Evolutionary conservation across 2,113 vertebrate species (phyloP).

Genomic region (Chunga burmeisteri): DNA sequence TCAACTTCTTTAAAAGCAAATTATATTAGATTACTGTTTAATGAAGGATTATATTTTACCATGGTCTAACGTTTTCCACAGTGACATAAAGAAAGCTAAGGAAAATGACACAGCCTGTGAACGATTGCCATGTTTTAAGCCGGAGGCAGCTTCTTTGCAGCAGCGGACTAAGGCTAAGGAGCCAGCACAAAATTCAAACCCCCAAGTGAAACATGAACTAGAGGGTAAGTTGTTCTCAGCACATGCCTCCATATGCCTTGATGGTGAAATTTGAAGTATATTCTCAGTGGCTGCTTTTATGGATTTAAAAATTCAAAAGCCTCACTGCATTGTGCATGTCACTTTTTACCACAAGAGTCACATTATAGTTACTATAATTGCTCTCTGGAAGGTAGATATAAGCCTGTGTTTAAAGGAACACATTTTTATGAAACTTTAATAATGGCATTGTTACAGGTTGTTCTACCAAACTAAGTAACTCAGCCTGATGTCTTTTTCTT

Average conservation of each 20-base stretch:
- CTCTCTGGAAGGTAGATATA: slow-evolving; percentile 53
- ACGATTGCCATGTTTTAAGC: not conserved
- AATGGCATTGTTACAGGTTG: slow-evolving; percentile 25
- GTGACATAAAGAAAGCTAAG: not conserved
- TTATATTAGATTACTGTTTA: not conserved
- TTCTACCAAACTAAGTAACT: slow-evolving; percentile 43
- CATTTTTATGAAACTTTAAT: slow-evolving; percentile 57
- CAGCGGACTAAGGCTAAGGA: not conserved
- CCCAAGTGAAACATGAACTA: not conserved
- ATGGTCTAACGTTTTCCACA: not conserved
- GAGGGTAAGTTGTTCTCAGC: not conserved
- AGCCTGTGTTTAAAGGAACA: slow-evolving; percentile 60
- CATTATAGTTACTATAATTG: slow-evolving; percentile 54
- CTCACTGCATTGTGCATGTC: slow-evolving; percentile 32
- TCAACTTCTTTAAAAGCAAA: not conserved
- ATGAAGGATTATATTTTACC: slow-evolving; percentile 19
- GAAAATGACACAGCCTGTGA: not conserved
- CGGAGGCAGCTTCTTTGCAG: not conserved
- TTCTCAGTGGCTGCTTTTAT: slow-evolving; percentile 14
- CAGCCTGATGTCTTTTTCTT: not conserved
- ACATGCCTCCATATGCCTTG: not conserved
- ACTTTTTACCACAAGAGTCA: slow-evolving; percentile 48
- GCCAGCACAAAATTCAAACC: slow-evolving; percentile 1
- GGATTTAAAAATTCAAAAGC: slow-evolving; percentile 59
- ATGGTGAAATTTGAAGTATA: slow-evolving; percentile 30